phyloP scores from a whole-genome alignment of 2,113 vertebrate species.

The Podilymbus podiceps region DNA sequence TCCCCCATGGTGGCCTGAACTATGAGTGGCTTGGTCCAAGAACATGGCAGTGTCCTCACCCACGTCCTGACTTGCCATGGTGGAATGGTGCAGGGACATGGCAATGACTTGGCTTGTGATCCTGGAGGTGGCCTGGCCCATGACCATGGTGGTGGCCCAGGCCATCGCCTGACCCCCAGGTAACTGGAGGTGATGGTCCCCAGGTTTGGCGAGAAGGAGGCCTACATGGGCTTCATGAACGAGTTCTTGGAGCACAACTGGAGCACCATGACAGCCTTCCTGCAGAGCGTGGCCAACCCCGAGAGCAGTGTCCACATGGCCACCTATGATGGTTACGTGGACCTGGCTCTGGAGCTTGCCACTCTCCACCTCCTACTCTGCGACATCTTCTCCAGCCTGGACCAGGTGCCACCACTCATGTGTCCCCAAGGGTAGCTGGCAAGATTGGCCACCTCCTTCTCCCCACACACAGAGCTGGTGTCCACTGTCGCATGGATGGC shows the following conservation, averaged over 20 bases:
- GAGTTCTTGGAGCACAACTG: conserved; percentile 86
- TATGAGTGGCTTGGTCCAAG: not conserved
- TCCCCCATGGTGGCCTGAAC: not conserved
- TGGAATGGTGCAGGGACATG: not conserved
- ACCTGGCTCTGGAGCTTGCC: conserved; percentile 88
- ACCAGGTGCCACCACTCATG: conserved; percentile 76
- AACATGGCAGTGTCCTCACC: not conserved
- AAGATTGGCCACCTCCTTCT: not conserved
- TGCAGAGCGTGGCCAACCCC: conserved; percentile 79
- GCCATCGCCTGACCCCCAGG: not conserved
- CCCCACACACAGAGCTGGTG: not conserved
- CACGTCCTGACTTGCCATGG: not conserved
- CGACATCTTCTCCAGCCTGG: conserved; percentile 81
- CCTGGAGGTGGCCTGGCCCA: not conserved
- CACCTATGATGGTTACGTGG: conserved; percentile 84
- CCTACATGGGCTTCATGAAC: conserved; percentile 97
- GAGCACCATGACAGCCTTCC: conserved; percentile 83
- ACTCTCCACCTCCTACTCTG: conserved; percentile 89
- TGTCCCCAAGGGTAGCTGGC: not conserved
- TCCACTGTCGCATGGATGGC: not conserved
- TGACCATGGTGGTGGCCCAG: not conserved
- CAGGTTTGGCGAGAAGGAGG: conserved; percentile 96
- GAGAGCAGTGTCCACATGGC: conserved; percentile 74
- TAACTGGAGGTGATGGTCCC: not conserved
- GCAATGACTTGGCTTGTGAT: not conserved